Base-by-base conservation (phyloP, 2,113 vertebrate species). In the Scomber japonicus region DNA sequence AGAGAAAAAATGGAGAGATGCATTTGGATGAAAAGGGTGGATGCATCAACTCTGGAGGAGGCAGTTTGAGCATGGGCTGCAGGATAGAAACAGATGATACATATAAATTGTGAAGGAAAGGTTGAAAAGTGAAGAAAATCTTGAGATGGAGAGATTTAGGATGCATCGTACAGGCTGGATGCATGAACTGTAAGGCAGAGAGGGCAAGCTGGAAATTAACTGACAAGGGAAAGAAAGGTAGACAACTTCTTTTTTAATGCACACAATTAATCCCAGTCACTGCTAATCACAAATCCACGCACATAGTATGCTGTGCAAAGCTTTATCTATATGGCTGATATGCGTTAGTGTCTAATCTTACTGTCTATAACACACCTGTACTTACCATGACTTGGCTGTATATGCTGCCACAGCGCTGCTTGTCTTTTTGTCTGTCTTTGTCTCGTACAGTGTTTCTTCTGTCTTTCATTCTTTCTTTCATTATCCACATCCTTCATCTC, bases 1-100 rank as follows among this genome's bases (percentile, higher is more conserved):
- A 88, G 90, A 90, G 6, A 62, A 55, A 75, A 83, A 77, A 62
- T 31, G 66, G 78, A 87, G 86, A 65, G 87, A 92, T 94, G 93
- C 93, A 94, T 94, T 82, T 77, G 82, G 86, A 85, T 14, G 31
- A 76, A 76, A 81, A 72, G 54, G 75, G 57, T 54, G 83, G 90
- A 94, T 93, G 93, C 91, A 93, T 94, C 75, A 35, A 56, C 82
- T 83, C 76, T 81, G 83, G 75, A 60, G 71, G 66, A 65, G 62
- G 68, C 89, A 71, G 57, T 82, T 78, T 92, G 51, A 89, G 78
- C 69, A 77, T 82, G 60, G 69, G 15, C 24, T 67, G 11, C 48
- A 77, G 66, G 57, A 59, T 46, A 83, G 55, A 80, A 70, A 77
- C 27, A 78, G 19, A 55, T 59, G 72, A 48, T 71, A 66, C 7